Base-by-base conservation (phyloP, 1,140 invertebrate genomes). In the Vanessa tameamea region DNA sequence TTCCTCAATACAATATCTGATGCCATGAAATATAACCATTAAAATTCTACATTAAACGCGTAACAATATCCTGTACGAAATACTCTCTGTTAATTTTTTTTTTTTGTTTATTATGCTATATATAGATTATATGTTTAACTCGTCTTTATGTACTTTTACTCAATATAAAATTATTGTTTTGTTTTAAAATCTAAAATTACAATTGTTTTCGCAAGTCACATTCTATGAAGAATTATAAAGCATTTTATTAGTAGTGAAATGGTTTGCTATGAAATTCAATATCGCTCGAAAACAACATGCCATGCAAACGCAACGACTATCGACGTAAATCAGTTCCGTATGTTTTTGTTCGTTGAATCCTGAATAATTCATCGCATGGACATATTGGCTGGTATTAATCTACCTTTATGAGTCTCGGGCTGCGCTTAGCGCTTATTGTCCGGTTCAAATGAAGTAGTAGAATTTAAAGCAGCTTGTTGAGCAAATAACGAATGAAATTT, bases 311-410 rank as follows among this genome's bases (percentile, higher is more conserved):
- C 57, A 37, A 7, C 57, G 57, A 7, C 14, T 61, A 15, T 61
- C 6, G 23, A 8, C 57, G 26, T 61, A 6, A 61, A 61, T 31
- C 12, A 0, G 5, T 15, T 15, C 20, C 43, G 75, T 67, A 67
- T 76, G 75, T 76, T 76, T 69, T 23, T 50, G 47, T 57, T 67
- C 15, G 15, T 23, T 23, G 66, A 59, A 23, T 23, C 26, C 47
- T 76, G 70, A 76, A 72, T 76, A 64, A 73, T 77, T 73, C 71
- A 77, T 73, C 31, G 15, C 47, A 63, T 69, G 69, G 31, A 37
- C 20, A 20, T 64, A 70, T 75, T 65, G 73, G 50, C 53, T 57
- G 15, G 31, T 76, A 64, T 47, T 76, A 76, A 77, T 65, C 70
- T 61, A 73, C 67, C 59, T 71, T 71, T 69, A 68, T 61, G 69